Evolutionary conservation across 1,140 invertebrate genomes (phyloP).

Genomic region (Drosophila erecta): DNA sequence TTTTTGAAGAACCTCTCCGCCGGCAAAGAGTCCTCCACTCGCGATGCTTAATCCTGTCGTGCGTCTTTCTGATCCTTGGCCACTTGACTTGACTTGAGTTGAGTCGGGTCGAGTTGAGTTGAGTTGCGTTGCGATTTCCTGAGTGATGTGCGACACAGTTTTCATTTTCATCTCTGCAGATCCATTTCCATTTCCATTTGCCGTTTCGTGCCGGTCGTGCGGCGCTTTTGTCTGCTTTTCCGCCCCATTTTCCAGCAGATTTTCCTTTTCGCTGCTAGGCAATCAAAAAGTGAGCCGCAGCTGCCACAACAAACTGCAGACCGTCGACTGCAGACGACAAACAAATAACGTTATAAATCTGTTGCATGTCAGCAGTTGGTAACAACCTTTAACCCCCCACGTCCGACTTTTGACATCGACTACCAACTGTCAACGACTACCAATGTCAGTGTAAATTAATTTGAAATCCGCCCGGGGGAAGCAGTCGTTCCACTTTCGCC

Average conservation of each 20-base stretch:
- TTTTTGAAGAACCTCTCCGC: constrained; percentile 26
- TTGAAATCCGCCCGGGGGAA: constrained; percentile 33
- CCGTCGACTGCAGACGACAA: constrained; percentile 44
- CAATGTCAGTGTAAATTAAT: constrained; percentile 60
- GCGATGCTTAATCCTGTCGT: constrained; percentile 39
- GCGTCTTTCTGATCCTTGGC: constrained; percentile 28
- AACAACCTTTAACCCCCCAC: constrained; percentile 8
- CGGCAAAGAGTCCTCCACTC: constrained; percentile 12
- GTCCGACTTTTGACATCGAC: neutral
- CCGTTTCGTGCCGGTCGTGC: constrained; percentile 33
- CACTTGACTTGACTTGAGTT: constrained; percentile 38
- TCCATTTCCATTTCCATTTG: constrained; percentile 29
- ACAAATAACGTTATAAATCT: constrained; percentile 66
- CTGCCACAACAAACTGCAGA: constrained; percentile 46
- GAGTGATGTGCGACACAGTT: constrained; percentile 61
- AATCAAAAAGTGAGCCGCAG: constrained; percentile 50
- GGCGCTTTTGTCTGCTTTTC: constrained; percentile 37
- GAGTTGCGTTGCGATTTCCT: constrained; percentile 33
- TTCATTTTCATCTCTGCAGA: constrained; percentile 34
- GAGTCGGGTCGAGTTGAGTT: constrained; percentile 8
- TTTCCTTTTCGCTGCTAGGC: constrained; percentile 22
- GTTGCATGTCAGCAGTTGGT: constrained; percentile 58
- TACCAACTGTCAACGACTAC: neutral
- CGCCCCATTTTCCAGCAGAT: constrained; percentile 3
- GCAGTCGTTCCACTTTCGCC: neutral